Conservation (phyloP, 37 sponge, comb jelly and placozoan species). For the Halisarca cf. caerulea region DNA sequence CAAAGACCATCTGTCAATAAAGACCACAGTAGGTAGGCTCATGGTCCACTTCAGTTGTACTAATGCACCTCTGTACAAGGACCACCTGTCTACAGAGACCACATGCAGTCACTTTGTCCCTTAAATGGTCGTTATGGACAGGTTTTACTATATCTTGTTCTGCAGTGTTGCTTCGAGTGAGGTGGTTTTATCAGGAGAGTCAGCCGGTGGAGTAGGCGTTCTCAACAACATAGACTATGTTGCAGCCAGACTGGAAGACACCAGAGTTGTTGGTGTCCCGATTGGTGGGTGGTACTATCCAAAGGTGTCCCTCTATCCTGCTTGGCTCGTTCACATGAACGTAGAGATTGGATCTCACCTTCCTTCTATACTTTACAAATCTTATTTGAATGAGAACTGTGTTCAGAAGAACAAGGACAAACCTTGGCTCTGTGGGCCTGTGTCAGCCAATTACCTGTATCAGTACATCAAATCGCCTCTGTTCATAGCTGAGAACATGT, state of each 20-base stretch:
- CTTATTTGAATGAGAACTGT: slow-evolving; percentile 24
- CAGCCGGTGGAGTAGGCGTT: slow-evolving; percentile 38
- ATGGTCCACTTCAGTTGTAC: too few species aligned
- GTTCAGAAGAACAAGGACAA: neutral
- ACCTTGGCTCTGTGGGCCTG: slow-evolving; percentile 40
- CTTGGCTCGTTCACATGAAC: neutral
- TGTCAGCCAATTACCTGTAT: slow-evolving; percentile 4
- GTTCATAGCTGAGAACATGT: slow-evolving; percentile 48
- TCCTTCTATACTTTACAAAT: slow-evolving; percentile 8
- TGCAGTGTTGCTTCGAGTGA: neutral
- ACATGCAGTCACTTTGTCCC: too few species aligned
- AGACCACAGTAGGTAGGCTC: too few species aligned
- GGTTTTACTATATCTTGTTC: neutral
- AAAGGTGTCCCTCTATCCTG: slow-evolving; percentile 5
- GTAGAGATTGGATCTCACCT: neutral
- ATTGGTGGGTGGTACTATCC: slow-evolving; percentile 40
- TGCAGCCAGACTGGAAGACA: neutral
- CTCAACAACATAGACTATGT: slow-evolving; percentile 27
- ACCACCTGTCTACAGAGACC: too few species aligned
- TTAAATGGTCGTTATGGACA: too few species aligned
- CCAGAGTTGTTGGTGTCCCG: slow-evolving; percentile 12
- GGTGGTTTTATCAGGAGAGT: slow-evolving; percentile 14
- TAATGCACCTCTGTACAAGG: too few species aligned
- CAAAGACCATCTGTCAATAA: too few species aligned
- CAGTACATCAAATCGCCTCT: slow-evolving; percentile 27